Evolutionary conservation across 2,888 invertebrate species (phyloP), one percentile per base, ranked within the genome.

Genomic region (Metallyticus violacea): DNA sequence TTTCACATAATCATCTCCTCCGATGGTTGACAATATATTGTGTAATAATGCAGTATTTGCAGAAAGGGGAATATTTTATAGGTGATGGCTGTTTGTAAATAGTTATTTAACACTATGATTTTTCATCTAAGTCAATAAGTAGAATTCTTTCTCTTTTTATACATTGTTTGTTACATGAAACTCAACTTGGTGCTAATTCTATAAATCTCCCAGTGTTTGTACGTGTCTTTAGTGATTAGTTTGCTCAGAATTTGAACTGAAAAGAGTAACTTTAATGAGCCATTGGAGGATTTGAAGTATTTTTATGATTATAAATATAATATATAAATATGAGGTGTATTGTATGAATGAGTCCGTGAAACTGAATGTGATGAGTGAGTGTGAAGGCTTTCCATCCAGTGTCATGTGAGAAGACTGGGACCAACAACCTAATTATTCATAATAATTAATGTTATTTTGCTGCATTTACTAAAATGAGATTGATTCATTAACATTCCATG

Each of bases 1-100:
- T 88, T 88, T 88, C 86, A 78, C 78, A 82, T 85, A 26, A 81
- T 85, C 88, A 88, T 88, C 88, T 88, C 88, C 88, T 88, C 88
- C 88, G 88, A 85, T 88, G 88, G 88, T 88, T 85, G 77, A 86
- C 62, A 79, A 40, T 30, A 81, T 76, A 40, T 78, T 83, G 84
- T 78, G 29, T 77, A 40, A 80, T 81, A 80, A 85, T 79, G 62
- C 81, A 85, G 62, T 81, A 81, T 77, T 79, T 85, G 77, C 86
- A 85, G 86, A 84, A 40, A 81, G 86, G 87, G 88, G 85, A 88
- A 83, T 84, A 86, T 81, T 87, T 81, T 85, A 76, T 81, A 86
- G 88, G 87, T 88, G 87, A 85, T 87, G 86, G 86, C 85, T 88
- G 85, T 87, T 84, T 88, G 76, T 82, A 82, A 27, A 76, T 82